Evolutionary conservation across 2,888 invertebrate species (phyloP).

Genomic region (Rutpela maculata): DNA sequence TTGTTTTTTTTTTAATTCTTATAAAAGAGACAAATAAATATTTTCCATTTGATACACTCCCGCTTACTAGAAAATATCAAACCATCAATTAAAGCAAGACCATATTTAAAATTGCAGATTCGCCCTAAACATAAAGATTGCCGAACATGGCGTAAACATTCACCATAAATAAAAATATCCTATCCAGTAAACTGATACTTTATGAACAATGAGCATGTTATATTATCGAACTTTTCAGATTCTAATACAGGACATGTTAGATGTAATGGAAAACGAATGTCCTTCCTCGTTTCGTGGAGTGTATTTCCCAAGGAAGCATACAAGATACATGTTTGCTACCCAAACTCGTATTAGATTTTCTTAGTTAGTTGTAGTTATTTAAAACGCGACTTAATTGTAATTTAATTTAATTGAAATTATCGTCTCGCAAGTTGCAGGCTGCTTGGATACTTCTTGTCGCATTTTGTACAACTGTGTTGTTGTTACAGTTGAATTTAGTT

Average conservation of each 20-base stretch:
- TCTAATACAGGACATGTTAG: not conserved
- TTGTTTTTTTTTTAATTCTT: no score
- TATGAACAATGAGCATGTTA: no score
- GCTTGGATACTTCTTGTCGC: not conserved
- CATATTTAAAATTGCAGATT: no score
- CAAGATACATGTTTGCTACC: not conserved
- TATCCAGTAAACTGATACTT: no score
- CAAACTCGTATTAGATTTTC: not conserved
- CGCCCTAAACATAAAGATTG: no score
- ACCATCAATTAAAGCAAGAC: no score
- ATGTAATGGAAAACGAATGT: not conserved
- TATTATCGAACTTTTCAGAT: not conserved
- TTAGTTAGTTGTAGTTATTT: slow-evolving; percentile 9
- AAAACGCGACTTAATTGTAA: not conserved
- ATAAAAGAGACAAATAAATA: no score
- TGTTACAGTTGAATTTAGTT: slow-evolving; percentile 11
- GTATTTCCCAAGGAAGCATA: not conserved
- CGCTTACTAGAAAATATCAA: no score
- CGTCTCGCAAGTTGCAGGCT: not conserved
- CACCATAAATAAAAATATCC: no score
- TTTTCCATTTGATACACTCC: no score
- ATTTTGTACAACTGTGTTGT: slow-evolving; percentile 1
- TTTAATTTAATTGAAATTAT: slow-evolving; percentile 23
- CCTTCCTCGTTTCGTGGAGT: not conserved
- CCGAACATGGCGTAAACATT: no score